These are phyloP conservation scores for Euschistus heros DNA, from an alignment of 1,140 invertebrate genomes.

Conservation along the genomic window DNA sequence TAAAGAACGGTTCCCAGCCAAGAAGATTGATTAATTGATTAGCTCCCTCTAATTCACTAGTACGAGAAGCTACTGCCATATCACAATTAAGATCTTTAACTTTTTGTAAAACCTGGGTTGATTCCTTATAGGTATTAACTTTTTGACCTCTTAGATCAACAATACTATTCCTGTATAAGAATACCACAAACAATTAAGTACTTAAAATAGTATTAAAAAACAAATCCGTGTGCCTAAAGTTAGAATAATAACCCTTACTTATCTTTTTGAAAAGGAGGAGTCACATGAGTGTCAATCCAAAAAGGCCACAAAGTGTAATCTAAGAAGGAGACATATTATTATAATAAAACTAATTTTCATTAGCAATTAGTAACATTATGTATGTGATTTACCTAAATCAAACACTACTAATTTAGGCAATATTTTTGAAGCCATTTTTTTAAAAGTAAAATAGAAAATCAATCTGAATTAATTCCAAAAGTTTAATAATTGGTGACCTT, in stretches of 20 bases:
- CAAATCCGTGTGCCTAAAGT: no score
- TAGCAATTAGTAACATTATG: not conserved
- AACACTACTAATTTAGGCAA: conserved; percentile 29
- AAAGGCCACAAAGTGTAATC: conserved; percentile 72
- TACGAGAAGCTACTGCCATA: conserved; percentile 55
- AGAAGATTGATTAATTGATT: conserved; percentile 54
- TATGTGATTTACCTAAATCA: conserved; percentile 29
- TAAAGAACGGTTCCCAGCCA: conserved; percentile 58
- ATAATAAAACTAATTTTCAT: not conserved
- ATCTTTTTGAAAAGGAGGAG: conserved; percentile 49
- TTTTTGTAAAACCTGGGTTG: conserved; percentile 47
- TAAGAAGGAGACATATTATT: conserved; percentile 35
- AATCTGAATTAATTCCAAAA: no score
- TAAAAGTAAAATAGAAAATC: no score
- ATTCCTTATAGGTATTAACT: conserved; percentile 48
- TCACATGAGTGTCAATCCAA: conserved; percentile 61
- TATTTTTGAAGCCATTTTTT: no score
- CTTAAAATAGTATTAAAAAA: not conserved
- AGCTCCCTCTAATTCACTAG: conserved; percentile 51
- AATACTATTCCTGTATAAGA: not conserved
- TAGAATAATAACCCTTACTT: conserved; percentile 24
- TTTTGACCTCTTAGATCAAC: conserved; percentile 33
- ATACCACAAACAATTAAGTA: not conserved
- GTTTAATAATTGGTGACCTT: no score
- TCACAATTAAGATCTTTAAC: conserved; percentile 44